Percentiles rank a stretch among this genome's conserved stretches.
Conservation (phyloP, 2,888 invertebrate species). For the Leptopterna dolabrata region DNA sequence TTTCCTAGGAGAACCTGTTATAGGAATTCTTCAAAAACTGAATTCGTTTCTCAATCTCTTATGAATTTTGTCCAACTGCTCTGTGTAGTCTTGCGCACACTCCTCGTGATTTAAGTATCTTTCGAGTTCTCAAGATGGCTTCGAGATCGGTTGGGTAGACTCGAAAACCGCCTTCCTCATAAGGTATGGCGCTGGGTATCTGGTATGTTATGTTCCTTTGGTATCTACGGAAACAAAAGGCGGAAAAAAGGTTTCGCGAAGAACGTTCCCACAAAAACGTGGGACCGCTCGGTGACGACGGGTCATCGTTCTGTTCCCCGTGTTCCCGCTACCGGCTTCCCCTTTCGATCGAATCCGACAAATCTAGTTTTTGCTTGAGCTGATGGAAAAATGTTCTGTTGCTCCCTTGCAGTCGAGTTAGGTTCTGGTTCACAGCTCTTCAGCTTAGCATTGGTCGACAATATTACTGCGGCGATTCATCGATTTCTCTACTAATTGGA, state of each 20-base stretch:
- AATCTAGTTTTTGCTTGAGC: background rate
- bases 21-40: too few relatives aligned
- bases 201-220: background rate
- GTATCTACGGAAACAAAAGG: background rate
- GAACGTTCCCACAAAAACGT: constrained; percentile 32
- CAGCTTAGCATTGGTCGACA: too few relatives aligned
- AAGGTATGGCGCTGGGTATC: background rate
- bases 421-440: too few relatives aligned
- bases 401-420: background rate
- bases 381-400: background rate
- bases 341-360: background rate
- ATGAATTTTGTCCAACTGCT: too few relatives aligned
- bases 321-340: background rate
- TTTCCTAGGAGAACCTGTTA: too few relatives aligned
- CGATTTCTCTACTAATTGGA: too few relatives aligned
- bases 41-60: too few relatives aligned
- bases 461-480: too few relatives aligned
- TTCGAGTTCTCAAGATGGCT: too few relatives aligned
- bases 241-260: background rate
- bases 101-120: too few relatives aligned
- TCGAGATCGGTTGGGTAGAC: background rate
- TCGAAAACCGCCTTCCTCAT: background rate
- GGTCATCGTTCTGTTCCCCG: background rate
- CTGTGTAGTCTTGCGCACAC: too few relatives aligned
- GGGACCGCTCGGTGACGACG: background rate